Conservation (phyloP, 2,797 vertebrate species). For the Meriones psammophilus region DNA sequence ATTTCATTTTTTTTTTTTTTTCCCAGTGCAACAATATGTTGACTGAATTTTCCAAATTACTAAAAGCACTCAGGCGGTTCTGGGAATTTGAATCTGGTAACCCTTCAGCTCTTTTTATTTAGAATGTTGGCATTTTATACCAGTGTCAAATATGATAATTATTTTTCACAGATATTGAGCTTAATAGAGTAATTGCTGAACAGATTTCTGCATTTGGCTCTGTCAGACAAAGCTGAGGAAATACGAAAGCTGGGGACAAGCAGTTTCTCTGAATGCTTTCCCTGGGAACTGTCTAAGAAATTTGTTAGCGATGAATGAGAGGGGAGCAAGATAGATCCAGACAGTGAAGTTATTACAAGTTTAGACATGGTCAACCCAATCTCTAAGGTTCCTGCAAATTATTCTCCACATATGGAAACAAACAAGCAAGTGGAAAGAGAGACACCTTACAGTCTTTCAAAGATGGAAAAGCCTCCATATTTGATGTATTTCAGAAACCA, state of each 20-base stretch:
- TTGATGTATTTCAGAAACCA: conserved; percentile 45
- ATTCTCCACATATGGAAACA: conserved; percentile 30
- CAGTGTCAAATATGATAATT: conserved; percentile 73
- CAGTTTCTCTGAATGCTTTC: conserved; percentile 12
- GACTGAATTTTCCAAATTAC: conserved; percentile 78
- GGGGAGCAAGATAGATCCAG: neutral
- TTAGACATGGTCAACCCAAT: neutral
- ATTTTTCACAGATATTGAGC: conserved; percentile 78
- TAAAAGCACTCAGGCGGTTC: conserved; percentile 72
- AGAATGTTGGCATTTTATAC: conserved; percentile 73
- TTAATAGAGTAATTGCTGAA: conserved; percentile 79
- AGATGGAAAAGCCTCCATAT: conserved; percentile 18
- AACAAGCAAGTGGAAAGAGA: neutral
- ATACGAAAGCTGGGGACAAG: conserved; percentile 3
- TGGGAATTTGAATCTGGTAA: conserved; percentile 74
- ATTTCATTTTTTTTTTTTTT: neutral
- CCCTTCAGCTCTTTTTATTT: conserved; percentile 74
- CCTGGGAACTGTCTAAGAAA: conserved; percentile 60
- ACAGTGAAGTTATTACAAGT: neutral
- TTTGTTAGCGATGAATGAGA: conserved; percentile 8
- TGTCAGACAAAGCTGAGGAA: conserved; percentile 67
- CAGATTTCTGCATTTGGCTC: conserved; percentile 63
- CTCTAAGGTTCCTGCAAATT: neutral
- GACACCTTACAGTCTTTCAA: neutral
- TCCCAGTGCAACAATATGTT: conserved; percentile 53